These are phyloP conservation scores for Toxonevra muliebris DNA, from an alignment of 2,888 invertebrate species.

Conservation along the genomic window DNA sequence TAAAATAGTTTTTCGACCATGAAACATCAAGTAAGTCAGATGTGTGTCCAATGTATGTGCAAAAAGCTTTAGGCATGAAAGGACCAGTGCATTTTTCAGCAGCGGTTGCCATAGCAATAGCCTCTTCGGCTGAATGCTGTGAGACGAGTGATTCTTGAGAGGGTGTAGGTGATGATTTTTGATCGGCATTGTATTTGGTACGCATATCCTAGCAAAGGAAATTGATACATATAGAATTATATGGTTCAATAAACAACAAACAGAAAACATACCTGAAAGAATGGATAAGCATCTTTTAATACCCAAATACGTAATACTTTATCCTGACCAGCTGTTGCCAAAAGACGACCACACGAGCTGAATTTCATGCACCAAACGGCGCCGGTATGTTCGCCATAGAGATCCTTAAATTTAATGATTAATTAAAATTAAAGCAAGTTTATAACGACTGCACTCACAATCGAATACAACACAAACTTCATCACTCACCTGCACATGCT, in stretches of 20 bases:
- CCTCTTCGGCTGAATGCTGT: conserved; percentile 74
- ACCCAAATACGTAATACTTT: conserved; percentile 95
- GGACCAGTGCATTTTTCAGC: conserved; percentile 73
- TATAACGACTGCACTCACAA: background rate
- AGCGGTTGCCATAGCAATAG: conserved; percentile 68
- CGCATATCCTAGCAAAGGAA: conserved; percentile 80
- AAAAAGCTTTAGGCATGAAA: conserved; percentile 91
- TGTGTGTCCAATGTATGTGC: conserved; percentile 92
- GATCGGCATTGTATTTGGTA: conserved; percentile 90
- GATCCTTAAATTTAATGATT: conserved; percentile 67
- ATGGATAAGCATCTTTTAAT: conserved; percentile 85
- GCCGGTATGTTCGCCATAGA: conserved; percentile 85
- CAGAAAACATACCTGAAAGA: conserved; percentile 76
- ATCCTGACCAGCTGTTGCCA: conserved; percentile 98
- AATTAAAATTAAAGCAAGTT: background rate
- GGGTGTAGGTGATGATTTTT: conserved; percentile 89
- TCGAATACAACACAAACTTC: background rate
- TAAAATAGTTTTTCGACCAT: conserved; percentile 99
- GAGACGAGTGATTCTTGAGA: conserved; percentile 91
- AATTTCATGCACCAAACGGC: conserved; percentile 99
- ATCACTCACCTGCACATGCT: conserved; percentile 80
- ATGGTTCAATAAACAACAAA: conserved; percentile 18
- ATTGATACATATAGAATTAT: background rate
- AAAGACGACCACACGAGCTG: conserved; percentile 90
- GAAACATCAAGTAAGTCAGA: conserved; percentile 96